A percentile compares a stretch with the other conserved stretches of the same genome.
phyloP scores from a whole-genome alignment of 2,797 vertebrate species.

The Pseudochirops cupreus region DNA sequence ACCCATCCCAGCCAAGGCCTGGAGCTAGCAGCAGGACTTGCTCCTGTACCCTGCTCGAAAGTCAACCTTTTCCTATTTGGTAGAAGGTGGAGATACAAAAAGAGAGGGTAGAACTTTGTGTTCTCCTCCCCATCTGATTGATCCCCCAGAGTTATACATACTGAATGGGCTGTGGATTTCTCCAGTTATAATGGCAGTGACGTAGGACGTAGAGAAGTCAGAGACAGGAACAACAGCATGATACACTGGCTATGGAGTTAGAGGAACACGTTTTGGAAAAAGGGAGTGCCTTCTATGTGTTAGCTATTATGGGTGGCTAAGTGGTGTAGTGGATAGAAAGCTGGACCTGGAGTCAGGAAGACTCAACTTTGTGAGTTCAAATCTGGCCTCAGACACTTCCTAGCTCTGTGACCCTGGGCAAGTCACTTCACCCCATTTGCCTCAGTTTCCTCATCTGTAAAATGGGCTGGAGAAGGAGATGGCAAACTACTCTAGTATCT shows the following conservation, averaged over 20 bases:
- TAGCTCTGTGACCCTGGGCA: neutral
- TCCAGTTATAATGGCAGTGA: neutral
- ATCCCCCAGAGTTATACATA: neutral
- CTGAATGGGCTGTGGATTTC: neutral
- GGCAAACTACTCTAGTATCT: neutral
- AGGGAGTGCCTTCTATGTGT: neutral
- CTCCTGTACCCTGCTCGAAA: neutral
- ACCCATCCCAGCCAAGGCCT: neutral
- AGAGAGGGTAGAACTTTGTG: neutral
- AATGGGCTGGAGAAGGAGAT: neutral
- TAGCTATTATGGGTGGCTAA: neutral
- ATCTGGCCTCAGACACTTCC: neutral
- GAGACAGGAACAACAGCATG: neutral
- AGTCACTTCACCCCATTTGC: neutral
- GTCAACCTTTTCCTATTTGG: neutral
- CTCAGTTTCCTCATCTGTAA: neutral
- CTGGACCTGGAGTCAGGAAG: neutral
- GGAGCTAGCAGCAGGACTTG: neutral
- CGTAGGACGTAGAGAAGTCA: neutral
- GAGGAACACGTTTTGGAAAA: neutral
- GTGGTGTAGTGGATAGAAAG: neutral
- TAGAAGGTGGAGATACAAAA: neutral
- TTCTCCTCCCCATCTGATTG: neutral
- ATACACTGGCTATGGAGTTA: neutral
- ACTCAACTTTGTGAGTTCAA: neutral